A percentile compares a stretch with the other conserved stretches of the same genome.
Evolutionary conservation across 2,888 invertebrate species (phyloP).

Genomic region (Agapetus fuscipes): DNA sequence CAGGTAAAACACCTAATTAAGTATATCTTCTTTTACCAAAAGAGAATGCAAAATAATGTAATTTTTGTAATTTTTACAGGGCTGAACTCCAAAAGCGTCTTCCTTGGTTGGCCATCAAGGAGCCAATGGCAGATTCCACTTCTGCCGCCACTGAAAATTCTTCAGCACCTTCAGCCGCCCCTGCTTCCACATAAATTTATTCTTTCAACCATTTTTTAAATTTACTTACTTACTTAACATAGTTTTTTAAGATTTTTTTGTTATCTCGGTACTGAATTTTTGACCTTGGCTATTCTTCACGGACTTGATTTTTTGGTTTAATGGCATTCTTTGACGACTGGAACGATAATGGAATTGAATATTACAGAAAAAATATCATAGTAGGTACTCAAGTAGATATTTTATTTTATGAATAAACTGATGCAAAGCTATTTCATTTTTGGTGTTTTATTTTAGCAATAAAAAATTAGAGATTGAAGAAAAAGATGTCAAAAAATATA

Average conservation of each 20-base stretch:
- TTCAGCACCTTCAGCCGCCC: slow-evolving; percentile 32
- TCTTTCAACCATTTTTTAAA: too few species aligned
- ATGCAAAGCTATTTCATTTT: too few species aligned
- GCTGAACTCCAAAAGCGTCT: slow-evolving; percentile 71
- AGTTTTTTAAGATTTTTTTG: too few species aligned
- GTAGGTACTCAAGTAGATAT: background rate
- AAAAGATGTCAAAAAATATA: too few species aligned
- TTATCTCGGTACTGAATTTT: too few species aligned
- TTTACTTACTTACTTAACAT: too few species aligned
- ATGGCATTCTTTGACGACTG: too few species aligned
- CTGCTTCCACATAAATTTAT: slow-evolving; percentile 25
- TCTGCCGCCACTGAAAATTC: slow-evolving; percentile 46
- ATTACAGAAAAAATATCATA: background rate
- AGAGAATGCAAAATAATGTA: background rate
- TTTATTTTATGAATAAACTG: background rate
- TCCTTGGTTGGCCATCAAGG: slow-evolving; percentile 64
- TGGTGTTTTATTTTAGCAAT: too few species aligned
- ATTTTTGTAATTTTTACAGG: slow-evolving; percentile 31
- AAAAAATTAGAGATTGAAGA: too few species aligned
- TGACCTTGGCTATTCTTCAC: too few species aligned
- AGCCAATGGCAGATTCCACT: slow-evolving; percentile 46
- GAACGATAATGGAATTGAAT: too few species aligned
- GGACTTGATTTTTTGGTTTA: too few species aligned
- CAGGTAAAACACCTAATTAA: slow-evolving; percentile 40
- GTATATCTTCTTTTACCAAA: background rate